Percentiles rank a stretch among this genome's conserved stretches.
Conservation (phyloP, 2,888 invertebrate genomes). For the Antheraea yamamai region DNA sequence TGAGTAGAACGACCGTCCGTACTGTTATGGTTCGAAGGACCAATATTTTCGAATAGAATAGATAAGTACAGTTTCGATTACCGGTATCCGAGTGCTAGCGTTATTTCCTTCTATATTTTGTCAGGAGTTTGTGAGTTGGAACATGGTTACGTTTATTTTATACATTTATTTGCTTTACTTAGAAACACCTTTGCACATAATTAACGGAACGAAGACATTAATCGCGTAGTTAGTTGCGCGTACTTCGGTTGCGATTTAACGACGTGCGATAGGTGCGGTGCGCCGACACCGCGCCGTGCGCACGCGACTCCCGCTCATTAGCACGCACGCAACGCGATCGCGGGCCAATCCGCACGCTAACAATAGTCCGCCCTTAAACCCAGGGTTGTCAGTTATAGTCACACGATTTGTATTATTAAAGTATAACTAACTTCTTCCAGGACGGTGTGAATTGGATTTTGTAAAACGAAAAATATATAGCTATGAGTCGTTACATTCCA, state of each 20-base stretch:
- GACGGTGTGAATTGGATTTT: too few species aligned
- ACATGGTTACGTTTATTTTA: not conserved
- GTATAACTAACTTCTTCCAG: too few species aligned
- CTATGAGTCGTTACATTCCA: too few species aligned
- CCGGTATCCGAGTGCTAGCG: not conserved
- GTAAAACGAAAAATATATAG: too few species aligned
- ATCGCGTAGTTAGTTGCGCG: conserved; percentile 36
- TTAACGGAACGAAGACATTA: conserved; percentile 16
- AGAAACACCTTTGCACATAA: not conserved
- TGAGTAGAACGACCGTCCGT: not conserved
- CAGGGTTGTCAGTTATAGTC: not conserved
- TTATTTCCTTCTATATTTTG: not conserved
- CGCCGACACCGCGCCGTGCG: conserved; percentile 46
- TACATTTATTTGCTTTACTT: not conserved
- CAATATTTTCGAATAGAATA: not conserved
- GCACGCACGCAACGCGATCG: conserved; percentile 64
- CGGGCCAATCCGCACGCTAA: conserved; percentile 33
- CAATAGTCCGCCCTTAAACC: conserved; percentile 38
- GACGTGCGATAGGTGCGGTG: conserved; percentile 56
- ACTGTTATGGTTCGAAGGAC: not conserved
- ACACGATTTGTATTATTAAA: too few species aligned
- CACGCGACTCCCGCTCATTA: conserved; percentile 76
- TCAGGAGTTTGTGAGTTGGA: not conserved
- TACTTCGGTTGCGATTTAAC: conserved; percentile 68
- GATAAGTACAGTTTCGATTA: not conserved